These are phyloP conservation scores for Caerostris extrusa DNA, from an alignment of 1,140 invertebrate species.

Conservation along the genomic window DNA sequence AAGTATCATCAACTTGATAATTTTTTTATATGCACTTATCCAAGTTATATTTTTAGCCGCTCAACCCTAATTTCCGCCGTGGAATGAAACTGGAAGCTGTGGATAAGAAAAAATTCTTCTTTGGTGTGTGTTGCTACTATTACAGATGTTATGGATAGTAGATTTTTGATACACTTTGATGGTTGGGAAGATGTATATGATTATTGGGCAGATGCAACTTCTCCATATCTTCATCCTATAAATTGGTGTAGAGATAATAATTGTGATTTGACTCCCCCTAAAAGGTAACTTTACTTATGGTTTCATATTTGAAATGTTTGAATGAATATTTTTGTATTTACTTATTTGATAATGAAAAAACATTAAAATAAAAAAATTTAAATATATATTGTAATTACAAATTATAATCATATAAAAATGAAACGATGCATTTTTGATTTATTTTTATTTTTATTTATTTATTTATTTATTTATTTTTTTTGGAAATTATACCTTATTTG, in stretches of 20 bases:
- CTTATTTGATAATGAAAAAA: no score
- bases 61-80: conserved; percentile 89
- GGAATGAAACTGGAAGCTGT: conserved; percentile 98
- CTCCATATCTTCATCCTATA: conserved; percentile 95
- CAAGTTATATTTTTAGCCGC: conserved; percentile 81
- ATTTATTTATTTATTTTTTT: no score
- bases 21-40: no score
- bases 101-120: conserved; percentile 92
- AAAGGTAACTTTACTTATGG: conserved; percentile 82
- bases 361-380: no score
- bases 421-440: no score
- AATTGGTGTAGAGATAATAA: conserved; percentile 94
- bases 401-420: no score
- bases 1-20: no score
- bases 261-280: conserved; percentile 91
- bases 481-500: no score
- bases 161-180: conserved; percentile 96
- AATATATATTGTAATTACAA: no score
- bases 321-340: no score
- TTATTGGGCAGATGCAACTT: conserved; percentile 94
- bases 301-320: not conserved
- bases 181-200: conserved; percentile 97
- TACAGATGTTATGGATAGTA: conserved; percentile 90
- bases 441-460: no score
- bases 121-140: conserved; percentile 94